Conservation (phyloP, 2,113 vertebrate genomes). For the Tichodroma muraria region DNA sequence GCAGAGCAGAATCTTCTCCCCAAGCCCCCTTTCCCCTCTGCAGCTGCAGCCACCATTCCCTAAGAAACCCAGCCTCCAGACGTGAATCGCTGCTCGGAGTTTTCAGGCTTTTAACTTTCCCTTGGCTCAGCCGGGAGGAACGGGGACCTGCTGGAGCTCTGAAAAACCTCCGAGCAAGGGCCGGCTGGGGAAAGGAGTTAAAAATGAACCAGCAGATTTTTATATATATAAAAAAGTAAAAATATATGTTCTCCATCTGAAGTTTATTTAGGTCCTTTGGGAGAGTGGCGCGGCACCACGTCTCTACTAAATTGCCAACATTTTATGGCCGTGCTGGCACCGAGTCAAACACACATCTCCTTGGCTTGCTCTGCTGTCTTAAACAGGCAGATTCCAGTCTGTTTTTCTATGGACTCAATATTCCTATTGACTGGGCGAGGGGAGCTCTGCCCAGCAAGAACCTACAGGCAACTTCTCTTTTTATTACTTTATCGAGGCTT, state of each 20-base stretch:
- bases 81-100: not conserved
- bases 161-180: not conserved
- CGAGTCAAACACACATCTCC: slow-evolving; percentile 71
- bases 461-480: not conserved
- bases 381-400: slow-evolving; percentile 49
- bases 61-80: slow-evolving; percentile 25
- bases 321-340: slow-evolving; percentile 75
- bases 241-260: slow-evolving; percentile 80
- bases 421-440: slow-evolving; percentile 38
- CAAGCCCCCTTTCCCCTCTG: not conserved
- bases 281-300: slow-evolving; percentile 71
- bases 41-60: not conserved
- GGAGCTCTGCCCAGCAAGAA: slow-evolving; percentile 6
- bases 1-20: slow-evolving; percentile 12
- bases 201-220: slow-evolving; percentile 58
- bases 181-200: slow-evolving; percentile 32
- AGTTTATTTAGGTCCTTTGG: slow-evolving; percentile 77
- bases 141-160: slow-evolving; percentile 5
- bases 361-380: slow-evolving; percentile 35
- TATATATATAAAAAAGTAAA: slow-evolving; percentile 50
- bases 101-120: slow-evolving; percentile 22
- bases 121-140: not conserved
- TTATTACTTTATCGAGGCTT: not conserved
- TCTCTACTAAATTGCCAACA: slow-evolving; percentile 78
- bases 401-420: slow-evolving; percentile 56